phyloP scores from a whole-genome alignment of 2,888 invertebrate genomes.

The Serripes groenlandicus region DNA sequence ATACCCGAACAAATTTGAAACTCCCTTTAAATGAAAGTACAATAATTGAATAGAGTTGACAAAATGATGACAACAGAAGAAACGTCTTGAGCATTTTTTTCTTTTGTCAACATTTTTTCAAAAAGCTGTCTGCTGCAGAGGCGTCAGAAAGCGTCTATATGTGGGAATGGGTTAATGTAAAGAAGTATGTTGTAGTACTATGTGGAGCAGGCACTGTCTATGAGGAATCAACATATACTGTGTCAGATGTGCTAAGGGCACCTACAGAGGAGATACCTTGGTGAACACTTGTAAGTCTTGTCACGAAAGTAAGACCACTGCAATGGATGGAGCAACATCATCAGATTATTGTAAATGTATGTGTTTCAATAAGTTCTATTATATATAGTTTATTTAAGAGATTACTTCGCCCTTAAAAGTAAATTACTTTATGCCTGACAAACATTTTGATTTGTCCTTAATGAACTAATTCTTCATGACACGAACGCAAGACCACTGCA shows the following conservation, averaged over 20 bases:
- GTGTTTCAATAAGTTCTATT: background rate
- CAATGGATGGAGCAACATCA: constrained; percentile 26
- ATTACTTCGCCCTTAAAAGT: no score
- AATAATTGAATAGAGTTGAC: no score
- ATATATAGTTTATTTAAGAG: no score
- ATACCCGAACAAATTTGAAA: no score
- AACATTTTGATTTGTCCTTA: background rate
- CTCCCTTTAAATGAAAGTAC: no score
- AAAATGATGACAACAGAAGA: no score
- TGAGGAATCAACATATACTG: constrained; percentile 56
- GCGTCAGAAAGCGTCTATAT: no score
- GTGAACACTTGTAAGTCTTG: constrained; percentile 21
- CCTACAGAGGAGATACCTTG: constrained; percentile 12
- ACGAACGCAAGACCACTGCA: no score
- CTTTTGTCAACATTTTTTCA: no score
- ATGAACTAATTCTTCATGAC: background rate
- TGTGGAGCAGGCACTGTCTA: constrained; percentile 75
- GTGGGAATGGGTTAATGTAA: no score
- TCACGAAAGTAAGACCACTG: constrained; percentile 32
- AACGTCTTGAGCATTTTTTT: no score
- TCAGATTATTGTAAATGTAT: constrained; percentile 36
- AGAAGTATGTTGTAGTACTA: constrained; percentile 60
- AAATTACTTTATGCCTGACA: background rate
- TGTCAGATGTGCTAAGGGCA: constrained; percentile 66
- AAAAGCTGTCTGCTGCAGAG: no score